Evolutionary conservation across 2,113 vertebrate genomes (phyloP).

Genomic region (Sander lucioperca): DNA sequence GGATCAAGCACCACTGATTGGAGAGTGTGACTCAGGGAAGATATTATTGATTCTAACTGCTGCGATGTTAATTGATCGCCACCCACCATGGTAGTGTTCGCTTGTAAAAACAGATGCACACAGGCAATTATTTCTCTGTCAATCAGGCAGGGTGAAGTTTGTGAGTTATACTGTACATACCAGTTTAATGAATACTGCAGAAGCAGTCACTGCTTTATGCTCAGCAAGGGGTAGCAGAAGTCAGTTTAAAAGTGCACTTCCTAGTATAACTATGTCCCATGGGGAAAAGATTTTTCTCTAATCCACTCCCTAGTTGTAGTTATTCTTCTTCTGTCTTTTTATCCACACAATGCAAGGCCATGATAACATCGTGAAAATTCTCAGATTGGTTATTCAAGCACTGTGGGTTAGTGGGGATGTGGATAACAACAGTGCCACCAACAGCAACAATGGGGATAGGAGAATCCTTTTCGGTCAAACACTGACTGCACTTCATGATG

Average conservation of each 20-base stretch:
- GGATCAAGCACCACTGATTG: constrained; percentile 28
- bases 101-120: constrained; percentile 34
- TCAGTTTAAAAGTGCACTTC: neutral
- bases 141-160: constrained; percentile 23
- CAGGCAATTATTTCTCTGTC: constrained; percentile 35
- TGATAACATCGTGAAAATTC: constrained; percentile 9
- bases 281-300: constrained; percentile 13
- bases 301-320: constrained; percentile 23
- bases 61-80: constrained; percentile 41
- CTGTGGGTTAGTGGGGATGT: neutral
- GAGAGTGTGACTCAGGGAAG: constrained; percentile 42
- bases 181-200: constrained; percentile 26
- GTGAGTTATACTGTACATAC: constrained; percentile 32
- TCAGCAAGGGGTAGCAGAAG: neutral
- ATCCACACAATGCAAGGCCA: constrained; percentile 2
- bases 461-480: neutral
- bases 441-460: neutral
- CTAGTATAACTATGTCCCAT: neutral
- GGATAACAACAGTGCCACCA: neutral
- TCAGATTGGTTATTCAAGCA: constrained; percentile 4
- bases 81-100: constrained; percentile 40
- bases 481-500: neutral
- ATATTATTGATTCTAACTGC: constrained; percentile 56
- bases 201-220: neutral
- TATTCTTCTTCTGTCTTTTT: constrained; percentile 5